Conservation (phyloP, 1,140 invertebrate species). For the Ptiloglossa arizonensis region DNA sequence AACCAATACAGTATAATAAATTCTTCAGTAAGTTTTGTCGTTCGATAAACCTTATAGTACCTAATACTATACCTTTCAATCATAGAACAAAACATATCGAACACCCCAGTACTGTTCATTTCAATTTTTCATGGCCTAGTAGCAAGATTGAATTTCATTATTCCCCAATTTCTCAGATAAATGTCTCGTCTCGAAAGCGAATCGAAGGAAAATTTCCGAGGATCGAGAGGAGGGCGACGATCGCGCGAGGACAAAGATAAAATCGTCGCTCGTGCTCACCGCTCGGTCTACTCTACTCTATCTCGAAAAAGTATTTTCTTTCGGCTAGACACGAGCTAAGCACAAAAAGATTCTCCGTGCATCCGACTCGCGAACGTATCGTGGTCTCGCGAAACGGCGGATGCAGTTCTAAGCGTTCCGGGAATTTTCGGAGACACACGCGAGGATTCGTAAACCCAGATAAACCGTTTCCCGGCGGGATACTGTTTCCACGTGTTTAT, state of each 20-base stretch:
- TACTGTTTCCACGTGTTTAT: constrained; percentile 38
- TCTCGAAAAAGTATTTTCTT: constrained; percentile 58
- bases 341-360: constrained; percentile 57
- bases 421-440: constrained; percentile 49
- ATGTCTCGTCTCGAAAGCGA: too few species aligned
- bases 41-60: too few species aligned
- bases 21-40: too few species aligned
- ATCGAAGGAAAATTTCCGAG: constrained; percentile 1
- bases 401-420: constrained; percentile 55
- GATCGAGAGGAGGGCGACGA: not conserved
- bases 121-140: too few species aligned
- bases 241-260: not conserved
- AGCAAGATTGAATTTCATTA: too few species aligned
- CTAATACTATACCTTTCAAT: too few species aligned
- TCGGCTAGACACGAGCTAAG: constrained; percentile 67
- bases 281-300: constrained; percentile 21
- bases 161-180: too few species aligned
- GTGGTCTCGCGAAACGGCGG: not conserved
- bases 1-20: too few species aligned
- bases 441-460: constrained; percentile 1
- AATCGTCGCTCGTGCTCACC: constrained; percentile 3
- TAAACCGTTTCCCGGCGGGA: not conserved
- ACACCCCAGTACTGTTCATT: too few species aligned
- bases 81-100: too few species aligned
- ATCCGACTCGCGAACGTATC: constrained; percentile 42